phyloP scores from a whole-genome alignment of 1,140 invertebrate species.

The Sycophaga agraensis region DNA sequence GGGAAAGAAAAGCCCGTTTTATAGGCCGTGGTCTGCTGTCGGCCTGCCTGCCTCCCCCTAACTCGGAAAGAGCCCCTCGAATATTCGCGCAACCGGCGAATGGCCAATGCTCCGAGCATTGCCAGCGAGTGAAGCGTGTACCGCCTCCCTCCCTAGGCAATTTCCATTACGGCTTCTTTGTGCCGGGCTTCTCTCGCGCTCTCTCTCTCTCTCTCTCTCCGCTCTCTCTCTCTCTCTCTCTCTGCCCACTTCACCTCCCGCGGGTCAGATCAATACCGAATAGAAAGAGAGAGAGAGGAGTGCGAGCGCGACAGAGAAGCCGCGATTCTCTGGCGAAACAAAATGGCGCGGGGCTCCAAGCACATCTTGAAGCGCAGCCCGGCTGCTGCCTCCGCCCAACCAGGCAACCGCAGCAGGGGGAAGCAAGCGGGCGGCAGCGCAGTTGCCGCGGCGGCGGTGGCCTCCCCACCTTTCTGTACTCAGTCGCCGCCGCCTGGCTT shows the following conservation, averaged over 20 bases:
- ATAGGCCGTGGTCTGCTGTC: too few relatives aligned
- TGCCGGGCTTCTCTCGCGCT: neutral
- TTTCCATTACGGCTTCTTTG: slow-evolving; percentile 4
- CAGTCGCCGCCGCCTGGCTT: slow-evolving; percentile 36
- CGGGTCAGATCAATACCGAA: slow-evolving; percentile 51
- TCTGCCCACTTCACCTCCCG: too few relatives aligned
- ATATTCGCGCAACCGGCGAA: too few relatives aligned
- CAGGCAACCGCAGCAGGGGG: slow-evolving; percentile 12
- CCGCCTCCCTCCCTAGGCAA: too few relatives aligned
- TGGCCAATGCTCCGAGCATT: too few relatives aligned
- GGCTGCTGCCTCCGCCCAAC: slow-evolving; percentile 19
- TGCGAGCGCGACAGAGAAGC: slow-evolving; percentile 4
- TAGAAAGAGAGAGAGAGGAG: slow-evolving; percentile 34
- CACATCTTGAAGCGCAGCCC: slow-evolving; percentile 25
- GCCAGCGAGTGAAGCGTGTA: too few relatives aligned
- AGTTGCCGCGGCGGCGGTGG: neutral
- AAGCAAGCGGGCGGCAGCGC: slow-evolving; percentile 7
- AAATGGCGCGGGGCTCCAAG: slow-evolving; percentile 44
- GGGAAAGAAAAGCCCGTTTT: too few relatives aligned
- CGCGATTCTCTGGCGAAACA: slow-evolving; percentile 49
- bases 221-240: too few relatives aligned
- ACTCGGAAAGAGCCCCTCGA: too few relatives aligned
- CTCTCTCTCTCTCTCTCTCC: too few relatives aligned
- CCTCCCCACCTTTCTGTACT: neutral
- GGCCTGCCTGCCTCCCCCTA: too few relatives aligned